A percentile compares a stretch with the other conserved stretches of the same genome.
These are phyloP conservation scores for Drosophila burlai DNA, from an alignment of 1,140 invertebrate genomes.

Conservation along the genomic window DNA sequence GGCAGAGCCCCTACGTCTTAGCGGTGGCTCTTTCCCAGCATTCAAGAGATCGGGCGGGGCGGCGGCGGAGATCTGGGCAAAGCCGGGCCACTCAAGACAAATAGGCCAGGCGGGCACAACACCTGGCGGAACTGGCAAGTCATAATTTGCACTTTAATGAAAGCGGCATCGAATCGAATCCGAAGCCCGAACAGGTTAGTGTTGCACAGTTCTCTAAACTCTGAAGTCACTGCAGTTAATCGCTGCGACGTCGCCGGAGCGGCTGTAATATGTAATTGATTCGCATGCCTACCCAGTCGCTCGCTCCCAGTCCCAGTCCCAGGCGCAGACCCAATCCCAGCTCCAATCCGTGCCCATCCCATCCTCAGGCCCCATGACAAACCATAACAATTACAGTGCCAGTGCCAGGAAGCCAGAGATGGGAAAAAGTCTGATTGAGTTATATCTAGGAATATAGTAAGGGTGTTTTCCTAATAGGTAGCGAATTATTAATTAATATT, in stretches of 20 bases:
- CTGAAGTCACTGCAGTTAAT: constrained; percentile 82
- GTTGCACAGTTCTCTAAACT: constrained; percentile 69
- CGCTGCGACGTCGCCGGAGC: constrained; percentile 62
- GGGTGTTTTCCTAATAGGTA: background rate
- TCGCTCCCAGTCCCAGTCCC: background rate
- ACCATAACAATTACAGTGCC: constrained; percentile 75
- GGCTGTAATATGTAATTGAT: constrained; percentile 76
- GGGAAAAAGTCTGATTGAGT: background rate
- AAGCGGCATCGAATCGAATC: constrained; percentile 58
- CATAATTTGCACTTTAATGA: constrained; percentile 84
- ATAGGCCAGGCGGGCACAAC: constrained; percentile 77
- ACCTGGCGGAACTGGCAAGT: constrained; percentile 82
- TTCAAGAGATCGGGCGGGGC: constrained; percentile 3
- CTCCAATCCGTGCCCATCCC: constrained; percentile 5
- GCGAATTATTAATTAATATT: background rate
- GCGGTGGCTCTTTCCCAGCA: constrained; percentile 26
- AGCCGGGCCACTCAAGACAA: constrained; percentile 66
- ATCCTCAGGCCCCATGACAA: constrained; percentile 53
- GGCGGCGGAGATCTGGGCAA: constrained; percentile 12
- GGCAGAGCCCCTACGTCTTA: constrained; percentile 35
- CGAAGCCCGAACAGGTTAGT: constrained; percentile 63
- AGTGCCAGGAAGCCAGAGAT: constrained; percentile 41
- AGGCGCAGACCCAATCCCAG: constrained; percentile 5
- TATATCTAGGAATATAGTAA: background rate
- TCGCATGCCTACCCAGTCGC: constrained; percentile 58